phyloP scores from a whole-genome alignment of 2,888 invertebrate genomes.

The Uloborus plumipes region DNA sequence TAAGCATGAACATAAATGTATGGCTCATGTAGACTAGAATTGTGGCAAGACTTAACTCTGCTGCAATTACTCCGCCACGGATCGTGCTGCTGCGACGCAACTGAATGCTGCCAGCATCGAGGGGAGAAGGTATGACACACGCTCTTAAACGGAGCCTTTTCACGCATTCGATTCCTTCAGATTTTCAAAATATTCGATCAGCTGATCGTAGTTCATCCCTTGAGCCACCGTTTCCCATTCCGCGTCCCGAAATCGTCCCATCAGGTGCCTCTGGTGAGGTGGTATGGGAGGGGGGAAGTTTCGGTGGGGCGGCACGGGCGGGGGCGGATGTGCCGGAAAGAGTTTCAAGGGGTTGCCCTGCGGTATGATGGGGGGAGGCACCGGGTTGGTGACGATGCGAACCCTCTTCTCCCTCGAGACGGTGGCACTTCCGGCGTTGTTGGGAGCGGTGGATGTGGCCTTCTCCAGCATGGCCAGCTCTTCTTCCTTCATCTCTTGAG shows the following conservation, averaged over 20 bases:
- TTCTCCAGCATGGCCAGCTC: conserved; percentile 59
- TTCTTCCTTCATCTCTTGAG: conserved; percentile 53
- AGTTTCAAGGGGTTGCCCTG: conserved; percentile 53
- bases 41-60: conserved; percentile 46
- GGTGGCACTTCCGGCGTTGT: conserved; percentile 48
- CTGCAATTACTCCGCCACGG: conserved; percentile 31
- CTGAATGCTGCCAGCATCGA: conserved; percentile 1
- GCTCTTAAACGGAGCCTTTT: conserved; percentile 51
- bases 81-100: conserved; percentile 12
- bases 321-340: conserved; percentile 54
- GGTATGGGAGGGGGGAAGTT: conserved; percentile 65
- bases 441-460: conserved; percentile 33
- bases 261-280: conserved; percentile 60
- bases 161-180: conserved; percentile 84
- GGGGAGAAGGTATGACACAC: background rate
- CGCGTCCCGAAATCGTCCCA: conserved; percentile 46
- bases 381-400: conserved; percentile 64
- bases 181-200: conserved; percentile 98
- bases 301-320: conserved; percentile 63
- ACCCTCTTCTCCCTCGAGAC: conserved; percentile 59
- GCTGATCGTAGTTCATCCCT: conserved; percentile 97
- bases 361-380: conserved; percentile 48
- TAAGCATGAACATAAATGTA: conserved; percentile 45
- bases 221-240: conserved; percentile 70
- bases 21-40: conserved; percentile 51